Percentiles rank a stretch among this genome's conserved stretches.
Conservation (phyloP, 2,888 invertebrate genomes). For the Marasmarcha lunaedactyla region DNA sequence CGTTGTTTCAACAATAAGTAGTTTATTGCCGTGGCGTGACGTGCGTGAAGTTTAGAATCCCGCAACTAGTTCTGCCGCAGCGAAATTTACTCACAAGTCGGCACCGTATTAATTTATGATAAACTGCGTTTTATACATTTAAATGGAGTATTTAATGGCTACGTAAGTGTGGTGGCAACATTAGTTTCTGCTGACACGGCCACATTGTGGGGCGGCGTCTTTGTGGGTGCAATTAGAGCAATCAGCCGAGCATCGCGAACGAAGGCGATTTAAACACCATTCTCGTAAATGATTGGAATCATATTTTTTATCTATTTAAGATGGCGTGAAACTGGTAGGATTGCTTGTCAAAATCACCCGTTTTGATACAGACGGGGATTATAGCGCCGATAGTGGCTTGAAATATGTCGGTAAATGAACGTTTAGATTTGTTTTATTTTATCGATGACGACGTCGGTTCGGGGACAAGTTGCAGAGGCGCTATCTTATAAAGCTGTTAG, state of each 20-base stretch:
- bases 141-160: constrained; percentile 20
- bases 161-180: constrained; percentile 10
- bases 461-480: too few relatives aligned
- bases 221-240: constrained; percentile 11
- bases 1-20: too few relatives aligned
- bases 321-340: not conserved
- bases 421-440: not conserved
- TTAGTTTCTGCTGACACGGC: not conserved
- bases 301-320: constrained; percentile 1
- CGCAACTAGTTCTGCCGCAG: not conserved
- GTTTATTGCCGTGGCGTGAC: too few relatives aligned
- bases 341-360: not conserved
- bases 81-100: constrained; percentile 1
- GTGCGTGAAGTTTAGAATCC: not conserved
- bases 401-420: not conserved
- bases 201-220: constrained; percentile 12
- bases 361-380: not conserved
- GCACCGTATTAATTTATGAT: constrained; percentile 18
- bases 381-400: not conserved
- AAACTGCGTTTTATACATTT: constrained; percentile 22
- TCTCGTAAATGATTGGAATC: not conserved
- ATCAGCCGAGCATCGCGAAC: not conserved
- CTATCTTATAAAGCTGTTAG: too few relatives aligned
- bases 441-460: too few relatives aligned
- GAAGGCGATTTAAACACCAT: not conserved